phyloP scores from a whole-genome alignment of 1,140 invertebrate genomes.

The Holotrichia oblita region DNA sequence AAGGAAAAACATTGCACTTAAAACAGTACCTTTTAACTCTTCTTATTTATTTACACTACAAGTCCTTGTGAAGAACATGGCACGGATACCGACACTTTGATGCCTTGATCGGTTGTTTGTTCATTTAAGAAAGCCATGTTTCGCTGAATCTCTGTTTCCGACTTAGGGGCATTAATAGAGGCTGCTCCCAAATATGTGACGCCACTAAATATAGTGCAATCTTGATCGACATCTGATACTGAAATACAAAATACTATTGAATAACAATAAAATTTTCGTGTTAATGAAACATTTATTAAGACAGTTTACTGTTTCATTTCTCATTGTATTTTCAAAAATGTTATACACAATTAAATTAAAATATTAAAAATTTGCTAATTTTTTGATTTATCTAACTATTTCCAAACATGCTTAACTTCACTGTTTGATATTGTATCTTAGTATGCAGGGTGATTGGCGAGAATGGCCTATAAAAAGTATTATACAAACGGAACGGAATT shows the following conservation, averaged over 20 bases:
- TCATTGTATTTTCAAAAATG: no score
- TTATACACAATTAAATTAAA: no score
- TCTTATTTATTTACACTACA: slow-evolving; percentile 70
- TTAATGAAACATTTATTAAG: no score
- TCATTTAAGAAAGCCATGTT: slow-evolving; percentile 92
- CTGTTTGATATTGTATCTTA: no score
- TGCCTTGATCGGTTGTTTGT: slow-evolving; percentile 77
- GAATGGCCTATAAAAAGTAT: no score
- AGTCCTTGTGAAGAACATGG: slow-evolving; percentile 88
- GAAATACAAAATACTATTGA: slow-evolving; percentile 33
- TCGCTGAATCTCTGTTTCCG: slow-evolving; percentile 93
- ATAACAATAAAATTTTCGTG: not conserved
- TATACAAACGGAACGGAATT: no score
- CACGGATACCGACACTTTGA: slow-evolving; percentile 90
- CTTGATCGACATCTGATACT: slow-evolving; percentile 82
- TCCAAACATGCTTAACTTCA: no score
- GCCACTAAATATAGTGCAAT: slow-evolving; percentile 91
- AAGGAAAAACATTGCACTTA: not conserved
- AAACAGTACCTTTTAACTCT: not conserved
- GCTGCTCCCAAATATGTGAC: slow-evolving; percentile 95
- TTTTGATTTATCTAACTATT: no score
- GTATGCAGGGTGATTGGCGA: no score
- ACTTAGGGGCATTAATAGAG: slow-evolving; percentile 91
- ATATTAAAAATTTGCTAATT: no score
- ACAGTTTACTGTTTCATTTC: no score